Conservation (phyloP, 2,797 vertebrate genomes). For the Eidolon dupreanum region DNA sequence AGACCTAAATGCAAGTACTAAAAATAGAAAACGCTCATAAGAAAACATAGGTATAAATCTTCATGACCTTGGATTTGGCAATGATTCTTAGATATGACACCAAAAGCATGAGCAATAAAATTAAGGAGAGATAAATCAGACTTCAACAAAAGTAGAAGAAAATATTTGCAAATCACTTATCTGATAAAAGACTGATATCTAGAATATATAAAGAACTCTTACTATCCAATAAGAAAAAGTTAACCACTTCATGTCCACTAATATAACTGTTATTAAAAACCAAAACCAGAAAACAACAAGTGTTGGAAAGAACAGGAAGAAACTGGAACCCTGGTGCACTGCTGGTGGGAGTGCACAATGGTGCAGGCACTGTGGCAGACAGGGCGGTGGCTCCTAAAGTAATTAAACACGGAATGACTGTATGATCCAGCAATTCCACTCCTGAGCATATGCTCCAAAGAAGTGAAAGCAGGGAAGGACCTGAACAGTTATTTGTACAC, state of each 20-base stretch:
- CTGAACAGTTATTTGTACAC: background rate
- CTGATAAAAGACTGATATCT: background rate
- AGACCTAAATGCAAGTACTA: background rate
- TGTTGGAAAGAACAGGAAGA: background rate
- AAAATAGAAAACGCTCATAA: background rate
- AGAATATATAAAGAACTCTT: conserved; percentile 13
- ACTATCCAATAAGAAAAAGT: background rate
- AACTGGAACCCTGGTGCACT: background rate
- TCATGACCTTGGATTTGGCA: background rate
- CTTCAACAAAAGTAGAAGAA: background rate
- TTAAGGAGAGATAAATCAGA: background rate
- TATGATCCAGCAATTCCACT: background rate
- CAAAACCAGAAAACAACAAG: background rate
- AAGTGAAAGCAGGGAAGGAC: background rate
- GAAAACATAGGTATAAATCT: background rate
- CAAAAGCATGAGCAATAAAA: background rate
- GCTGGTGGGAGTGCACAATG: background rate
- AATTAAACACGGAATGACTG: background rate
- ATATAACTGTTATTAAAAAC: background rate
- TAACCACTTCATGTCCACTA: background rate
- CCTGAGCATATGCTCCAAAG: background rate
- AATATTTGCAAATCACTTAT: background rate
- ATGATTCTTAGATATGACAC: background rate
- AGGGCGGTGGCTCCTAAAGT: background rate
- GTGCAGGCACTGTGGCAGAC: background rate